Evolutionary conservation across 1,140 invertebrate species (phyloP), one percentile per base, ranked within the genome.

Genomic region (Drosophila biarmipes): DNA sequence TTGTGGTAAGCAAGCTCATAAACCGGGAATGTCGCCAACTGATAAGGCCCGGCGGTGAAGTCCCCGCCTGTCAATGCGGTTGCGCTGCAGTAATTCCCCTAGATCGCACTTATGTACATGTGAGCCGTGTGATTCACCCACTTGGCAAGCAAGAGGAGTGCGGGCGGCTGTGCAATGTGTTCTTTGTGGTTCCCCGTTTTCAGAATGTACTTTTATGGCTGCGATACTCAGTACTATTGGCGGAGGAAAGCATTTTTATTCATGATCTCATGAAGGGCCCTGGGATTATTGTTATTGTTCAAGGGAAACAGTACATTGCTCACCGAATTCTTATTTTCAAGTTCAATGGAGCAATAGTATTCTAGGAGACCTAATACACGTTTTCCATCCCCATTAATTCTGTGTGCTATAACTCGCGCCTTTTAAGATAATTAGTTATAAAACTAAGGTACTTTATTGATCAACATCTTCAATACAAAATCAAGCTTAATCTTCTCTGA

Each of bases 101-200:
- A 17, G 27, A 48, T 21, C 67, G 11, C 64, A 66, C 24, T 24
- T 24, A 6, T 14, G 14, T 14, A n/a, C 15, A 15, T n/a, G 15
- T n/a, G 24, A 17, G 10, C 56, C 40, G 24, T 40, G 71, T 75
- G 72, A 75, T 66, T 75, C 72, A 75, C 72, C 35, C 27, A 2
- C 40, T 43, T 51, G 31, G 34, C 48, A 17, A 21, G 21, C 15
- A 43, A 14, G 34, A 2, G 14, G 4, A 31, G 17, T 35, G 48
- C 29, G 55, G 29, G 35, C 4, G 35, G 27, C 6, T 10, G 12
- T 45, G 45, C 31, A 31, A 24, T 17, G 15, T 37, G n/a, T 54
- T 46, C 27, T 19, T 4, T 10, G 72, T 51, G 52, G 35, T n/a
- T 75, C 72, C 71, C 72, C 71, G 34, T 46, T 57, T 17, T 75